Conservation (phyloP, 2,888 invertebrate genomes). For the Pachydiplax longipennis region DNA sequence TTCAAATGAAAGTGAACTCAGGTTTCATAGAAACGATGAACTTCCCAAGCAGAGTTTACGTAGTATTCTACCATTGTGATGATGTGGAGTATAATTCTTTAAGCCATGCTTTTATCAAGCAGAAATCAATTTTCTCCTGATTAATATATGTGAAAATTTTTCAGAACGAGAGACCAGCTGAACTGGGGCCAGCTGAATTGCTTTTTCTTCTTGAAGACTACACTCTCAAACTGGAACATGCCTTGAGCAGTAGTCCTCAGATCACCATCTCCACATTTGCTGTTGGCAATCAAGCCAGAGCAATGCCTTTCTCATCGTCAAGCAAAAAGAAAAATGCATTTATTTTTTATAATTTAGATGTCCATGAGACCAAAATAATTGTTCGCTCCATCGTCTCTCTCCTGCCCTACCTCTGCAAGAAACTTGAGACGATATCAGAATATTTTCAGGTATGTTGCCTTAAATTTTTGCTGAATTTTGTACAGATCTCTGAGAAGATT, state of each 20-base stretch:
- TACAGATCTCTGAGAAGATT: too few species aligned
- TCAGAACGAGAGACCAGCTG: constrained; percentile 47
- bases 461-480: not conserved
- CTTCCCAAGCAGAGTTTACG: too few species aligned
- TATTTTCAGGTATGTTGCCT: constrained; percentile 47
- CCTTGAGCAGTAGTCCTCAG: not conserved
- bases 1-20: too few species aligned
- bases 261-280: not conserved
- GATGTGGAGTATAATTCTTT: too few species aligned
- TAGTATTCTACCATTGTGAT: too few species aligned
- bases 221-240: constrained; percentile 64
- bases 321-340: not conserved
- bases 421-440: constrained; percentile 59
- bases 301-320: not conserved
- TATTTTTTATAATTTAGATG: not conserved
- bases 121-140: too few species aligned
- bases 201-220: constrained; percentile 66
- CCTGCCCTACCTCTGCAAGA: constrained; percentile 62
- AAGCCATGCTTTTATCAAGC: not conserved
- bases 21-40: too few species aligned
- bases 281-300: not conserved
- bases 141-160: too few species aligned
- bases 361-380: not conserved
- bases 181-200: constrained; percentile 58
- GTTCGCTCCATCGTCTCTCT: constrained; percentile 51